phyloP scores from a whole-genome alignment of 2,113 vertebrate species.

The Rattus norvegicus region GRCr8 NC_086033.1:10392001-10392500 shows the following conservation, averaged over 20 bases:
- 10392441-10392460: neutral
- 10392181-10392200: neutral
- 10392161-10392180: neutral
- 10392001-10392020: too few relatives aligned
- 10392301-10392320: neutral
- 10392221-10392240: neutral
- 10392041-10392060: neutral
- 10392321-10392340: neutral
- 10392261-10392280: neutral
- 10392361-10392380: neutral
- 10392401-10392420: neutral
- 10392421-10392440: neutral
- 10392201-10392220: neutral
- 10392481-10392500: neutral
- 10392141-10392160: neutral
- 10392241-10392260: neutral
- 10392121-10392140: neutral
- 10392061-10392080: neutral
- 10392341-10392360: neutral
- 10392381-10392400: neutral
- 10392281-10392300: neutral
- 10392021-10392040: neutral
- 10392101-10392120: neutral
- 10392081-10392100: neutral
- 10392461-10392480: too few relatives aligned